Evolutionary conservation across 2,113 vertebrate species (phyloP).

Genomic region (Nannospalax galili): DNA sequence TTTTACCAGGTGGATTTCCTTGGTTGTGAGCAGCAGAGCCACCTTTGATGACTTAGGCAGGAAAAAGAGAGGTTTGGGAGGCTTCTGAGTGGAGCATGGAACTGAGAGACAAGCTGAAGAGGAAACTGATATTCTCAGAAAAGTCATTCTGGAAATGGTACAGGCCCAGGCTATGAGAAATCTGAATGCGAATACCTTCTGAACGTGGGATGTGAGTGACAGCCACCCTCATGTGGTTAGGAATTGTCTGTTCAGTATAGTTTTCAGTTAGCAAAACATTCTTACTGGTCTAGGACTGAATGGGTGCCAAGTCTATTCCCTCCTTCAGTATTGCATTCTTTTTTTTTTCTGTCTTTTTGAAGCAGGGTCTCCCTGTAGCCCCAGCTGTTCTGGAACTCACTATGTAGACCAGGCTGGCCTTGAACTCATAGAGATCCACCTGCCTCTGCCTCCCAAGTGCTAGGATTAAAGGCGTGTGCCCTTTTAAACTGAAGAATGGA

Average conservation of each 20-base stretch:
- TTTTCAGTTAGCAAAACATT: background rate
- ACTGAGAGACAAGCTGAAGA: background rate
- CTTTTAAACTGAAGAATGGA: conserved; percentile 9
- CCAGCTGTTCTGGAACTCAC: too few relatives aligned
- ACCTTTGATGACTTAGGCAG: background rate
- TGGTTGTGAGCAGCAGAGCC: background rate
- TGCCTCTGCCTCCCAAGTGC: too few relatives aligned
- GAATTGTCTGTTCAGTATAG: background rate
- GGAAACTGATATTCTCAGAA: background rate
- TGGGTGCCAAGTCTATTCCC: background rate
- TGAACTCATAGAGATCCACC: too few relatives aligned
- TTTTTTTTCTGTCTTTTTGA: too few relatives aligned
- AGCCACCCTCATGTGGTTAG: background rate
- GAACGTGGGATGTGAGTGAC: background rate
- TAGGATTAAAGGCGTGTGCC: too few relatives aligned
- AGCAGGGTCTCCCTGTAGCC: too few relatives aligned
- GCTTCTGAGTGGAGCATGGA: background rate
- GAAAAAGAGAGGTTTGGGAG: background rate
- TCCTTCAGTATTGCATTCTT: background rate
- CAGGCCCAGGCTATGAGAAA: background rate
- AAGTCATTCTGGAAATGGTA: background rate
- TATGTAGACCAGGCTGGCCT: too few relatives aligned
- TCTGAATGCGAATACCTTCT: background rate
- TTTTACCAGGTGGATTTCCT: background rate
- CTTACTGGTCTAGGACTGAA: background rate